Base-by-base conservation (phyloP, 2,888 invertebrate genomes). In the Unio pictorum region DNA sequence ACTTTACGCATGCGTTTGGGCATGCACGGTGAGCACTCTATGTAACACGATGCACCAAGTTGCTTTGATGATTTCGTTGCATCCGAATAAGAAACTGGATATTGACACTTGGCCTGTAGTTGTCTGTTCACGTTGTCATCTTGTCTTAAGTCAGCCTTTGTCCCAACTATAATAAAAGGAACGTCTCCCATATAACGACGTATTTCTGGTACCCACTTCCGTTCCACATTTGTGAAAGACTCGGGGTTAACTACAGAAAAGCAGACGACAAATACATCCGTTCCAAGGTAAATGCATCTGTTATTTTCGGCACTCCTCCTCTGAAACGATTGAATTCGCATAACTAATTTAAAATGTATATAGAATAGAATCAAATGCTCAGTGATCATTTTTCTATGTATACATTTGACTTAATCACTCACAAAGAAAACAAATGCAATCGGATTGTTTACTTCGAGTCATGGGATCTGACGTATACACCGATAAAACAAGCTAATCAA, bases 211-310 rank as follows among this genome's bases (percentile, higher is more conserved):
- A 84, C 69, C 84, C 84, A 86, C 57, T 82, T 75, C 54, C 78
- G 72, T 59, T 83, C 77, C 55, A 83, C 81, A 66, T 84, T 81
- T 28, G 58, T 66, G 54, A 83, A 74, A 3, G 84, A 81, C 30
- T 81, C 80, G 23, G 84, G 84, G 58, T 80, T 76, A 34, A 86
- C 81, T 11, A 84, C 83, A 8, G 84, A 84, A 68, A 84, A 86
- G 72, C 86, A 86, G 69, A 86, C 78, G 28, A 86, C 79, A 71
- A 86, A 83, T 6, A 84, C 78, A 69, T 86, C 82, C 3, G 86
- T 77, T 34, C 80, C 83, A 5, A 77, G 72, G 70, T 79, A 83
- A 45, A 76, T 73, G 61, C 77, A 77, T 28, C 78, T 74, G 26
- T 82, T 73, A 3, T 72, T 67, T 28, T 78, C 79, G 7, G 80